Conservation (phyloP, 2,888 invertebrate genomes). For the Dione vanillae region DNA sequence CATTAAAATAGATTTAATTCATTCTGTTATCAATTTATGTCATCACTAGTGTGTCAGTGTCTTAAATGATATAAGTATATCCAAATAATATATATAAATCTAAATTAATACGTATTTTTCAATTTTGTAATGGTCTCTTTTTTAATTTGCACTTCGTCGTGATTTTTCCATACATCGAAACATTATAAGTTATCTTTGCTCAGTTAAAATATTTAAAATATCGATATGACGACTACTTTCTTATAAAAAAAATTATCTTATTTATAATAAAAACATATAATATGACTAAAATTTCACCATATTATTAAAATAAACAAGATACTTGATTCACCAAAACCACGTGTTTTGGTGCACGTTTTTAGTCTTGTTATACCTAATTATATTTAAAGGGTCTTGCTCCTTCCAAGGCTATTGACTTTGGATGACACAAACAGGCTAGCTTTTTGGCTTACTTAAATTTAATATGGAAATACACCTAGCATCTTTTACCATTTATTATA, state of each 20-base stretch:
- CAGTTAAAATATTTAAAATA: too few species aligned
- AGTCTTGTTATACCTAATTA: conserved; percentile 29
- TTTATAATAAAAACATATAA: too few species aligned
- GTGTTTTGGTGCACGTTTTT: conserved; percentile 22
- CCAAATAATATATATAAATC: too few species aligned
- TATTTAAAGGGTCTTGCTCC: conserved; percentile 28
- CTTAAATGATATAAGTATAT: too few species aligned
- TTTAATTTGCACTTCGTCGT: too few species aligned
- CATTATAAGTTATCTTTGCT: too few species aligned
- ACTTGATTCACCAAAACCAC: conserved; percentile 3
- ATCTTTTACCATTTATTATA: background rate
- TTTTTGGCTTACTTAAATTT: conserved; percentile 12
- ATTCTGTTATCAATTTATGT: too few species aligned
- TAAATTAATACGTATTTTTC: too few species aligned
- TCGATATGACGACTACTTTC: background rate
- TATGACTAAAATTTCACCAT: background rate
- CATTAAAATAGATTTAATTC: background rate
- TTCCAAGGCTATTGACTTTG: conserved; percentile 27
- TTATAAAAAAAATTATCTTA: too few species aligned
- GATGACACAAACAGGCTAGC: conserved; percentile 15
- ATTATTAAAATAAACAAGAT: background rate
- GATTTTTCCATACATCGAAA: too few species aligned
- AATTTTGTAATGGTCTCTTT: too few species aligned
- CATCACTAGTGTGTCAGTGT: too few species aligned
- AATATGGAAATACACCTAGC: background rate